Percentiles rank a stretch among this genome's conserved stretches.
These are phyloP conservation scores for Hestina assimilis DNA, from an alignment of 1,140 invertebrate species.

Conservation along the genomic window DNA sequence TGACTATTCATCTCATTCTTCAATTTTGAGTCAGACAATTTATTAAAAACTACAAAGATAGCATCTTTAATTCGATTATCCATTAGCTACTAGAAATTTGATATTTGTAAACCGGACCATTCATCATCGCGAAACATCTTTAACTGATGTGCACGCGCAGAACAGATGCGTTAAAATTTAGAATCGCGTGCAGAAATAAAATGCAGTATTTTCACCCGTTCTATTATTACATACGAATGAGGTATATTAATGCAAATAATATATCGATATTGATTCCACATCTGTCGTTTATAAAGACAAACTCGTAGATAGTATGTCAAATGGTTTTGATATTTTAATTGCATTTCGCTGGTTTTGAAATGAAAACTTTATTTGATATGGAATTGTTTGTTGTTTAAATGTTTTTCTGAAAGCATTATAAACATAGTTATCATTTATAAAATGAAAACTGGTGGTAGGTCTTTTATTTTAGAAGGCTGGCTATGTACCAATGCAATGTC, in stretches of 20 bases:
- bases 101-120: slow-evolving; percentile 39
- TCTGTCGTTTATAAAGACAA: neutral
- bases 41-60: neutral
- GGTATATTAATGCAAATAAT: slow-evolving; percentile 2
- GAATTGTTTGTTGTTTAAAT: too few relatives aligned
- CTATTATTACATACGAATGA: slow-evolving; percentile 8
- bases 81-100: slow-evolving; percentile 5
- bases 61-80: neutral
- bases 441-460: too few relatives aligned
- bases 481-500: too few relatives aligned
- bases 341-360: too few relatives aligned
- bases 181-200: slow-evolving; percentile 28
- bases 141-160: slow-evolving; percentile 41
- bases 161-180: slow-evolving; percentile 53
- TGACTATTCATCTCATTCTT: too few relatives aligned
- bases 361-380: too few relatives aligned
- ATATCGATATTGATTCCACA: slow-evolving; percentile 1
- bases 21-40: too few relatives aligned
- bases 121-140: slow-evolving; percentile 64
- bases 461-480: too few relatives aligned
- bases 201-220: slow-evolving; percentile 28
- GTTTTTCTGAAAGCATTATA: too few relatives aligned
- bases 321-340: too few relatives aligned
- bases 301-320: too few relatives aligned
- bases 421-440: too few relatives aligned